Evolutionary conservation across 2,888 invertebrate genomes (phyloP).

Genomic region (Leptopilina syphax): DNA sequence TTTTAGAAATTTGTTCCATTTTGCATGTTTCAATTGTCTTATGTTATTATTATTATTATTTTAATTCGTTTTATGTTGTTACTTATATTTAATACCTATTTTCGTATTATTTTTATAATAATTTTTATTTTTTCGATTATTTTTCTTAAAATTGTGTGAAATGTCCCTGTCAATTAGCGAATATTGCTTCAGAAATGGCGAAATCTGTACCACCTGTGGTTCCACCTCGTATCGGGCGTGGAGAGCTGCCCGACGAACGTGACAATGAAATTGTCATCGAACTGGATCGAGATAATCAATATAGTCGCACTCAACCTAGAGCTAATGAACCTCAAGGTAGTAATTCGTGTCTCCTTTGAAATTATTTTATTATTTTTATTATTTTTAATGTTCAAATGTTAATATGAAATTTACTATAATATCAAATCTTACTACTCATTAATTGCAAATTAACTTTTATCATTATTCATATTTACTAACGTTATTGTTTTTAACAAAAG

Average conservation of each 20-base stretch:
- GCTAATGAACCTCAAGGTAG: slow-evolving; percentile 77
- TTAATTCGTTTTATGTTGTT: background rate
- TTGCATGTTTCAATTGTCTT: background rate
- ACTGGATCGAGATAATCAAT: slow-evolving; percentile 82
- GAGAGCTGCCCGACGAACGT: slow-evolving; percentile 80
- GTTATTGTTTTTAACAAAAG: too few species aligned
- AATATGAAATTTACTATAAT: background rate
- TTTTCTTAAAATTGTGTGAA: slow-evolving; percentile 56
- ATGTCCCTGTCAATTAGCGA: slow-evolving; percentile 66
- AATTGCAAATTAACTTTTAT: background rate
- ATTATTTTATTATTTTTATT: background rate
- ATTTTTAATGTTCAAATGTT: background rate
- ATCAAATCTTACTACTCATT: background rate
- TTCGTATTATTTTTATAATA: background rate
- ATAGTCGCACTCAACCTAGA: slow-evolving; percentile 79
- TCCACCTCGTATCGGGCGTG: slow-evolving; percentile 78
- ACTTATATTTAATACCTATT: too few species aligned
- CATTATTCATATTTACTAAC: too few species aligned
- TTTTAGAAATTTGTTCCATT: background rate
- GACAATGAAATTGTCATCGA: slow-evolving; percentile 84
- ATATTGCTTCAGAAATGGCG: slow-evolving; percentile 75
- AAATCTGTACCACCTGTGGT: slow-evolving; percentile 74
- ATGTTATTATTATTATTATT: background rate
- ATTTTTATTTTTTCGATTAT: slow-evolving; percentile 39
- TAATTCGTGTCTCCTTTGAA: slow-evolving; percentile 46